phyloP scores from a whole-genome alignment of 2,113 vertebrate genomes.

The Corythornis madagascariensis region DNA sequence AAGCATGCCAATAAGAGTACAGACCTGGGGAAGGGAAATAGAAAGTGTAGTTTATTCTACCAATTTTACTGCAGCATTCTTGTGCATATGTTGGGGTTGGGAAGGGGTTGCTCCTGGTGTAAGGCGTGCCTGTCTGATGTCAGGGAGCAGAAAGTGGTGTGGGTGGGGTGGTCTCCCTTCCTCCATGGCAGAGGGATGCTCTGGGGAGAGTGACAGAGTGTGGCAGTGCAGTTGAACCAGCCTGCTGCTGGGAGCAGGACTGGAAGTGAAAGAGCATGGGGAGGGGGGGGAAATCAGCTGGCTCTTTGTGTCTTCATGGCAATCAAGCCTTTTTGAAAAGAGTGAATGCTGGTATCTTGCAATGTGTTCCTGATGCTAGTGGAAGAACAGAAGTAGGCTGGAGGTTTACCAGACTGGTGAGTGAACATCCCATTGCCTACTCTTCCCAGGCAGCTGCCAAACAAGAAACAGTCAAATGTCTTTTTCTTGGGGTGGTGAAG shows the following conservation, averaged over 20 bases:
- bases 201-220: neutral
- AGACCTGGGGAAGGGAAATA: neutral
- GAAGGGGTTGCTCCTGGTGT: neutral
- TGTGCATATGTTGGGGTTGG: neutral
- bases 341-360: neutral
- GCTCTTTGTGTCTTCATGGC: neutral
- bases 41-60: neutral
- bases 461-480: neutral
- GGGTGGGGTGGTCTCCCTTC: neutral
- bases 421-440: fast-evolving
- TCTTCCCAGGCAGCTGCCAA: neutral
- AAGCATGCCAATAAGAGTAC: neutral
- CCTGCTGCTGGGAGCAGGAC: neutral
- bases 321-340: neutral
- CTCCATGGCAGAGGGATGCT: neutral
- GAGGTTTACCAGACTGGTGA: neutral
- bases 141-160: neutral
- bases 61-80: neutral
- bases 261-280: neutral
- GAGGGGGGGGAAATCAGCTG: fast-evolving
- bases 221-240: neutral
- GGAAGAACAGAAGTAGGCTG: neutral
- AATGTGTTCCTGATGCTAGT: neutral
- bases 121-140: neutral
- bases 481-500: neutral